These are phyloP conservation scores for Macroramphosus scolopax DNA, from an alignment of 2,797 vertebrate genomes.

Conservation along the genomic window DNA sequence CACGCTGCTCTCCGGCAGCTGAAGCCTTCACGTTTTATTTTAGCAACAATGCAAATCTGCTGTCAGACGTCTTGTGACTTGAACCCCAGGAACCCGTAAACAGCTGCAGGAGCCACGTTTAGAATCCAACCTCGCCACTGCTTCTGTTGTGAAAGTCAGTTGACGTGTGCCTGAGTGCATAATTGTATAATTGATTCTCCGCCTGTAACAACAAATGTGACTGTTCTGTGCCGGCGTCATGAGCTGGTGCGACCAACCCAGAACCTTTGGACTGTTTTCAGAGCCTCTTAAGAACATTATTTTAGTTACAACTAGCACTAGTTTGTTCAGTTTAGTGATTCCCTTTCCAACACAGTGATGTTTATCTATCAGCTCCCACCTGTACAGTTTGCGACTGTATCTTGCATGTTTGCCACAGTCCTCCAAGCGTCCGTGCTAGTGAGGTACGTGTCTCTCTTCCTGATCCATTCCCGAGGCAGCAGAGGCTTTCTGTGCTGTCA, in stretches of 20 bases:
- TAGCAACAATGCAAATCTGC: slow-evolving; percentile 19
- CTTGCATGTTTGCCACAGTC: no score
- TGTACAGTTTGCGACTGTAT: no score
- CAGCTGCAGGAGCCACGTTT: slow-evolving; percentile 29
- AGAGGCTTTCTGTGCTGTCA: not conserved
- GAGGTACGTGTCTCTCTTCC: no score
- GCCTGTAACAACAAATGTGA: slow-evolving; percentile 23
- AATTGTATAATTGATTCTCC: slow-evolving; percentile 27
- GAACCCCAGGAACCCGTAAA: slow-evolving; percentile 20
- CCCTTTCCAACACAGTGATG: no score
- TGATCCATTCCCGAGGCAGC: no score
- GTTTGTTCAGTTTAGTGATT: no score
- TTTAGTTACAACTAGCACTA: no score
- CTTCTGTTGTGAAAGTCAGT: slow-evolving; percentile 26
- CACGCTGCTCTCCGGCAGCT: slow-evolving; percentile 4
- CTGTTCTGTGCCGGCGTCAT: slow-evolving; percentile 8
- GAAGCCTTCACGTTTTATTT: slow-evolving; percentile 1
- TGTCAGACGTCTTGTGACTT: slow-evolving; percentile 13
- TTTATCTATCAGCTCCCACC: no score
- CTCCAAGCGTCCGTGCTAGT: no score
- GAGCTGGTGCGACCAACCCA: no score
- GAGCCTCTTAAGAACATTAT: no score
- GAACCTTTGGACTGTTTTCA: no score
- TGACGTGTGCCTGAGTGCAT: slow-evolving; percentile 33
- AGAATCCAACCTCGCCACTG: slow-evolving; percentile 13